Percentiles rank a stretch among this genome's conserved stretches.
phyloP scores from a whole-genome alignment of 2,888 invertebrate genomes.

The Heterodera filipjevi region DNA sequence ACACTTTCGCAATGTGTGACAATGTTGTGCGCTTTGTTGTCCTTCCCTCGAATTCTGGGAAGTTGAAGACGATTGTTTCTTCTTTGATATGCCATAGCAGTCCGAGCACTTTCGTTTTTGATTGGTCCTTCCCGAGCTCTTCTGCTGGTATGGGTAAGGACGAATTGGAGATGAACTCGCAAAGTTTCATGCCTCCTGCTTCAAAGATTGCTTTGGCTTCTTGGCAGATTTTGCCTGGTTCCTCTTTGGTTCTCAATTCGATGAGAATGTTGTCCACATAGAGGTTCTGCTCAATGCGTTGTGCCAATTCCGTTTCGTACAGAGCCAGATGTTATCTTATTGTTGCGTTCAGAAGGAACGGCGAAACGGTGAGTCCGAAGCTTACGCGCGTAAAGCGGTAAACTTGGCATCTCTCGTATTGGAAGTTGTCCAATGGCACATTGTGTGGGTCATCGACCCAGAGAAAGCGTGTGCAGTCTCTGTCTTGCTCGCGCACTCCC shows the following conservation, averaged over 20 bases:
- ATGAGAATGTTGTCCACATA: no score
- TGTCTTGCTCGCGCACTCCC: no score
- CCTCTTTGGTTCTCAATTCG: no score
- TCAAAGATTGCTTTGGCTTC: neutral
- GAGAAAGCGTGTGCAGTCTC: no score
- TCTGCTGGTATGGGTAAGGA: no score
- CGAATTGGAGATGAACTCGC: no score
- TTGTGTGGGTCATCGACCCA: no score
- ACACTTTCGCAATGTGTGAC: conserved; percentile 6
- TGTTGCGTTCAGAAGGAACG: conserved; percentile 9
- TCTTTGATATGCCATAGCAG: neutral
- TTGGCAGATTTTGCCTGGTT: neutral
- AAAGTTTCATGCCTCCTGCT: neutral
- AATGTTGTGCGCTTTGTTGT: neutral
- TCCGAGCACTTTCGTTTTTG: conserved; percentile 7
- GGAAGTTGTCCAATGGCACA: no score
- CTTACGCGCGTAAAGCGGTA: conserved; percentile 7
- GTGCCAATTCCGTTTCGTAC: no score
- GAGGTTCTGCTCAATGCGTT: no score
- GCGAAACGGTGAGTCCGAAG: conserved; percentile 11
- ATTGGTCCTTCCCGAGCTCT: no score
- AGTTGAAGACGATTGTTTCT: neutral
- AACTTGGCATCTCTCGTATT: no score
- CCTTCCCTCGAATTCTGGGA: neutral
- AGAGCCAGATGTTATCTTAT: neutral